A percentile compares a stretch with the other conserved stretches of the same genome.
Conservation (phyloP, 2,888 invertebrate genomes). For the Dicranocentrus wangi region DNA sequence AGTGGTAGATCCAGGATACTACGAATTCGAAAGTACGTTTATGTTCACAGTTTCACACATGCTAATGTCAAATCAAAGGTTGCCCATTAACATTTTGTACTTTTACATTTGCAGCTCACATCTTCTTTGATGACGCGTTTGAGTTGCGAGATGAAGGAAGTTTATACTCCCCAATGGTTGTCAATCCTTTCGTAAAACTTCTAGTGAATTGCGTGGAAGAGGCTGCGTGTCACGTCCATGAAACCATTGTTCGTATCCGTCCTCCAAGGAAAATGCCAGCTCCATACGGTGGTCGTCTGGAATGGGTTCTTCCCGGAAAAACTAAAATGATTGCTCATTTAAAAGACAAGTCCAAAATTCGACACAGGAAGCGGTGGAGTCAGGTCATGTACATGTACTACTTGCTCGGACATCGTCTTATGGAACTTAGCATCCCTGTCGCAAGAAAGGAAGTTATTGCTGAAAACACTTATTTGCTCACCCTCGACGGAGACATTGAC, state of each 20-base stretch:
- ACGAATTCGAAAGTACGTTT: conserved; percentile 91
- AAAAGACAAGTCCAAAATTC: conserved; percentile 90
- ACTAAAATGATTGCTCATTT: conserved; percentile 89
- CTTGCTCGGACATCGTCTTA: conserved; percentile 79
- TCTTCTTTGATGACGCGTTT: conserved; percentile 91
- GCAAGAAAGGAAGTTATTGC: conserved; percentile 81
- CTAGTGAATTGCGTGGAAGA: conserved; percentile 83
- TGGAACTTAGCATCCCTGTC: conserved; percentile 76
- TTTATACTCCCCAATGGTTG: conserved; percentile 75
- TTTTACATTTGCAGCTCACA: conserved; percentile 82
- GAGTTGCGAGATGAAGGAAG: conserved; percentile 76
- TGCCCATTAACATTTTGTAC: no score
- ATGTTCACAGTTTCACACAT: neutral
- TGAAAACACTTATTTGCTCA: conserved; percentile 87
- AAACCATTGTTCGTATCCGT: conserved; percentile 79
- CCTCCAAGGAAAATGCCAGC: conserved; percentile 86
- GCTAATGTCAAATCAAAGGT: conserved; percentile 31
- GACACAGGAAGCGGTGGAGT: conserved; percentile 94
- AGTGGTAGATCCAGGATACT: conserved; percentile 91
- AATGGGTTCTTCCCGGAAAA: conserved; percentile 89
- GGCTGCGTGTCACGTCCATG: conserved; percentile 84
- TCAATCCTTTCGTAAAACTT: conserved; percentile 87
- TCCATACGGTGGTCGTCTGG: conserved; percentile 89
- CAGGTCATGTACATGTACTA: conserved; percentile 91
- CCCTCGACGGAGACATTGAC: conserved; percentile 92